Evolutionary conservation across 1,140 invertebrate species (phyloP).

Genomic region (Portunus trituberculatus): DNA sequence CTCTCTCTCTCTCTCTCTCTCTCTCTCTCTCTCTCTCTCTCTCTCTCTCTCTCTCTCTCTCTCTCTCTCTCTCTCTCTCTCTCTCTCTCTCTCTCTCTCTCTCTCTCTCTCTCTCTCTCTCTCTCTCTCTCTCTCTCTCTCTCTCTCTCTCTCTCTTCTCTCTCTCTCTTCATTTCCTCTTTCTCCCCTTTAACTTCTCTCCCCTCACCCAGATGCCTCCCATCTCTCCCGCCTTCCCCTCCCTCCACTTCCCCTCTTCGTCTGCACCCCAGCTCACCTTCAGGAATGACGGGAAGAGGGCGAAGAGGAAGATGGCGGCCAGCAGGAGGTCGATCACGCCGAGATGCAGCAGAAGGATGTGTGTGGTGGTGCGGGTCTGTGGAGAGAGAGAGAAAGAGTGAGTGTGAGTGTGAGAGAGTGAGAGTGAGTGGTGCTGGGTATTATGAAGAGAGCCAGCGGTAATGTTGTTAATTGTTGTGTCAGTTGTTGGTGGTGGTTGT

Average conservation of each 20-base stretch:
- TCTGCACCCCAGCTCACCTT: constrained; percentile 37
- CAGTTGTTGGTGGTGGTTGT: no score
- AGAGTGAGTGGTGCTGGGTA: neutral
- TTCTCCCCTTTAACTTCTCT: neutral
- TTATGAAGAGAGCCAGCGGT: no score
- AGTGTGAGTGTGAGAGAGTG: neutral
- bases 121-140: neutral
- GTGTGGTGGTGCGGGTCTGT: constrained; percentile 63
- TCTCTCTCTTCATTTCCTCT: neutral
- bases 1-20: no score
- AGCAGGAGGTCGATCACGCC: constrained; percentile 65
- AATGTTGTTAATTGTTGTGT: no score
- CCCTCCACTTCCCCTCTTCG: neutral
- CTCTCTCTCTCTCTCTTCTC: neutral
- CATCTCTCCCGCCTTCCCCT: neutral
- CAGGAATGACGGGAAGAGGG: constrained; percentile 57
- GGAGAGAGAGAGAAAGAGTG: neutral
- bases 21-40: neutral
- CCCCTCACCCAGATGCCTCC: no score
- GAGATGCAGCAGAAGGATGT: constrained; percentile 60
- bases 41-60: neutral
- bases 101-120: neutral
- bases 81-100: neutral
- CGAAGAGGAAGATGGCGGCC: constrained; percentile 51
- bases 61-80: neutral